These are phyloP conservation scores for Harmothoe impar DNA, from an alignment of 2,888 invertebrate species.

Conservation along the genomic window DNA sequence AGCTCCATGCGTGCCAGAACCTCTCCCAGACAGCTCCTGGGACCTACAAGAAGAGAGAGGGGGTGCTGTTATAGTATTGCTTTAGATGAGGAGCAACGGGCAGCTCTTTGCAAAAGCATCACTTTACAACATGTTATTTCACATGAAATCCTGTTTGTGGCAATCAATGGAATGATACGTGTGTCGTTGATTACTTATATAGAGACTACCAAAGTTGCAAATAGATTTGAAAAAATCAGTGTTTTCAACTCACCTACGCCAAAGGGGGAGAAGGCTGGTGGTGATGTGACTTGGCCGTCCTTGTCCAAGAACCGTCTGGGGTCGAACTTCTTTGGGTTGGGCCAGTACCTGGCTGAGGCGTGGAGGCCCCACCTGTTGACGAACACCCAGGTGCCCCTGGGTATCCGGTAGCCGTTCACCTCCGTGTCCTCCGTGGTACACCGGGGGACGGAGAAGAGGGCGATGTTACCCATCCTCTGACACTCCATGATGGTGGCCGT, in stretches of 20 bases:
- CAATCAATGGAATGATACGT: no score
- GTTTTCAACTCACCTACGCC: conserved; percentile 69
- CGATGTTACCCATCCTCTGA: conserved; percentile 71
- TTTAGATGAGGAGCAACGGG: no score
- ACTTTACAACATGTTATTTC: no score
- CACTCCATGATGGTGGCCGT: conserved; percentile 71
- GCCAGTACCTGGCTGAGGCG: conserved; percentile 68
- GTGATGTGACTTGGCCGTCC: conserved; percentile 63
- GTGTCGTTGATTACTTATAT: no score
- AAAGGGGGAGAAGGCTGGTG: conserved; percentile 70
- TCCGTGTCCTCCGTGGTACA: conserved; percentile 66
- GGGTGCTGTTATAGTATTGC: no score
- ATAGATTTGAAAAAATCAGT: neutral
- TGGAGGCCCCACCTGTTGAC: conserved; percentile 71
- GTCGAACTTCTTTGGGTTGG: conserved; percentile 66
- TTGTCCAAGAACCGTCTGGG: conserved; percentile 68
- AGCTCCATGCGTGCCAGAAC: conserved; percentile 71
- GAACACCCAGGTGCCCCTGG: conserved; percentile 71
- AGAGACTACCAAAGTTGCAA: neutral
- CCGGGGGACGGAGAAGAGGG: conserved; percentile 70
- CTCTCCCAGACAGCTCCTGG: conserved; percentile 70
- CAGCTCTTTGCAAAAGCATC: no score
- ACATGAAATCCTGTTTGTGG: no score
- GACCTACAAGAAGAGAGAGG: conserved; percentile 64
- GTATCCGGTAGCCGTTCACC: conserved; percentile 69